Evolutionary conservation across 2,888 invertebrate genomes (phyloP), one percentile per base, ranked within the genome.

Genomic region (Amorpha juglandis): DNA sequence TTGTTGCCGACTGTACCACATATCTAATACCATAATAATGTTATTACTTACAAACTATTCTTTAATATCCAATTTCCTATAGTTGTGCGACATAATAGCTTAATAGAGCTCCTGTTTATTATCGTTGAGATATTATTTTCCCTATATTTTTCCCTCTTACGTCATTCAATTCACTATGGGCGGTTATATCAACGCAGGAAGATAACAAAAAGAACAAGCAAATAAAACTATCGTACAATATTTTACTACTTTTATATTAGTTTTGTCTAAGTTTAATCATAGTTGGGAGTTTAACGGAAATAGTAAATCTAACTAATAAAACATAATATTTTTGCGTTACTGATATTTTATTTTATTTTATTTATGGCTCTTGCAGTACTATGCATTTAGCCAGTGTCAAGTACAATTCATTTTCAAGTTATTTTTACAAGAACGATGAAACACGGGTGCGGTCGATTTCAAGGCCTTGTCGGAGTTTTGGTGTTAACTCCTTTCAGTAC

Each of bases 161-260:
- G 12, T 38, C 58, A 58, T 12, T 33, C 33, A 2, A 53, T 53
- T 42, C 19, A 12, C 58, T 19, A 19, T 42, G 12, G 19, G 19
- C 38, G 16, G 42, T 12, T 1, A 58, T 12, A 38, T 55, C 35
- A 42, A 38, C 16, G 55, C 7, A 48, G 48, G 55, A 38, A 55
- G 16, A 27, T 3, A 16, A n/a, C n/a, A 35, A n/a, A 35, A 42
- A 58, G 58, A 58, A 58, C 58, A 58, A 58, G 19, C 38, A 16
- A 38, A 50, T 45, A 52, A 52, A 52, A 52, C 53, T 33, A 58
- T 16, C 19, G 38, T 27, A 19, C 16, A 58, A 58, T 58, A 55
- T 55, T 55, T n/a, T 55, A n/a, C 55, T 42, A 58, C 42, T 38
- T 38, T 58, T 55, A 38, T 19, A 12, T 58, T n/a, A 12, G 38